A percentile compares a stretch with the other conserved stretches of the same genome.
Conservation (phyloP, 2,888 invertebrate genomes). For the Pollenia labialis region DNA sequence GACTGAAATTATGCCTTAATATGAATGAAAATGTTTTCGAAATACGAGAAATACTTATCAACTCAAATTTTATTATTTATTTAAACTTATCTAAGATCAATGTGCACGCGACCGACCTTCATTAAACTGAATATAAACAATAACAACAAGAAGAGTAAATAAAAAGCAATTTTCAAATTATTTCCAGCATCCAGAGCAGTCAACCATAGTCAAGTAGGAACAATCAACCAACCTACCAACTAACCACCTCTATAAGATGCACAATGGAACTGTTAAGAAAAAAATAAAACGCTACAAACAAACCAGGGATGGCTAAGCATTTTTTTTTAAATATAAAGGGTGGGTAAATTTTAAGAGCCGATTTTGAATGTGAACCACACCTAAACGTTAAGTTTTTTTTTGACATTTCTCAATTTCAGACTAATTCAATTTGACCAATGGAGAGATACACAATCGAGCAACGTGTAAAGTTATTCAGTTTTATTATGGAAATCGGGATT, state of each 20-base stretch:
- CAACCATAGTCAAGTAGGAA: slow-evolving; percentile 32
- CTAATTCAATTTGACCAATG: too few species aligned
- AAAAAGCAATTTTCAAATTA: slow-evolving; percentile 81
- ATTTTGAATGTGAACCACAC: too few species aligned
- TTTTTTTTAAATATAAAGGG: too few species aligned
- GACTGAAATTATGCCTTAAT: slow-evolving; percentile 59
- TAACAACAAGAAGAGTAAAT: slow-evolving; percentile 72
- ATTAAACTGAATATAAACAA: slow-evolving; percentile 75
- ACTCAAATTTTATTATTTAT: slow-evolving; percentile 72
- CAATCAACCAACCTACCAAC: slow-evolving; percentile 61
- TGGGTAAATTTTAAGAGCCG: too few species aligned
- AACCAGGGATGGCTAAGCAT: slow-evolving; percentile 2
- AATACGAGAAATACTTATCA: slow-evolving; percentile 67
- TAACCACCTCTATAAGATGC: slow-evolving; percentile 38
- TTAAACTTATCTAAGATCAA: slow-evolving; percentile 76
- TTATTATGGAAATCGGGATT: too few species aligned
- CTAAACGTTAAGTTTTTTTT: too few species aligned
- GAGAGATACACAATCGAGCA: too few species aligned
- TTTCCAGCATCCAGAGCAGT: slow-evolving; percentile 77
- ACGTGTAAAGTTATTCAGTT: too few species aligned
- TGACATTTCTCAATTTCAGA: too few species aligned
- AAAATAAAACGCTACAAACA: slow-evolving; percentile 44
- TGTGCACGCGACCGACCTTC: slow-evolving; percentile 83
- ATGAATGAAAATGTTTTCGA: slow-evolving; percentile 43
- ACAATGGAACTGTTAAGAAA: slow-evolving; percentile 40